Evolutionary conservation across 2,113 vertebrate genomes (phyloP).

Genomic region (Psilopogon haemacephalus): DNA sequence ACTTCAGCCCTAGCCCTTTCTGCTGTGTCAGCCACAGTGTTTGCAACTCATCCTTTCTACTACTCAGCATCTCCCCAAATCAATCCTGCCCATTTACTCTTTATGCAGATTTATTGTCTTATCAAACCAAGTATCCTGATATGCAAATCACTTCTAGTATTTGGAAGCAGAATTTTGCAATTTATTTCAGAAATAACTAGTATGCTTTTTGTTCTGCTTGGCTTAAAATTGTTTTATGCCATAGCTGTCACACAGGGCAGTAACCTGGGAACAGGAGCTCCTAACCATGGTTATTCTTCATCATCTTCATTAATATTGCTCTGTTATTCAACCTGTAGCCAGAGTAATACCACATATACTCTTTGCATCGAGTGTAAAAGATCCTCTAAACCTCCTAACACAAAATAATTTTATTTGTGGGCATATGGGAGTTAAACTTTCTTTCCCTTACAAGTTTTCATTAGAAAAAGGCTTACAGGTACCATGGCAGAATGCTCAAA

Average conservation of each 20-base stretch:
- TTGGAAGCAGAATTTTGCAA: background rate
- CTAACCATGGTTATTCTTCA: background rate
- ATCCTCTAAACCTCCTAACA: background rate
- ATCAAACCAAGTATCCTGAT: background rate
- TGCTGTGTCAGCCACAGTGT: background rate
- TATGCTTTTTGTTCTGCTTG: background rate
- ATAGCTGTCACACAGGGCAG: background rate
- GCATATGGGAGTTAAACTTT: constrained; percentile 73
- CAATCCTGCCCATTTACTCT: background rate
- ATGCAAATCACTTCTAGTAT: background rate
- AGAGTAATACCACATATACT: background rate
- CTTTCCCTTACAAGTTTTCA: constrained; percentile 70
- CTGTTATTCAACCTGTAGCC: background rate
- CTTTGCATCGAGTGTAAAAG: background rate
- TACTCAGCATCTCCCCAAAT: background rate
- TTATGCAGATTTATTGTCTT: background rate
- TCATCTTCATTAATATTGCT: background rate
- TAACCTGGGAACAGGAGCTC: background rate
- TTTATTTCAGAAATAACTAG: background rate
- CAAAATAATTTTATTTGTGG: constrained; percentile 21
- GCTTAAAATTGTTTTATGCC: background rate
- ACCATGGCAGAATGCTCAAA: constrained; percentile 74
- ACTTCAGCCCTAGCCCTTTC: background rate
- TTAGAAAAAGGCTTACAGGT: constrained; percentile 74
- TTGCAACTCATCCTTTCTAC: background rate